Conservation (phyloP, 2,888 invertebrate genomes). For the Oscheius sp. region DNA sequence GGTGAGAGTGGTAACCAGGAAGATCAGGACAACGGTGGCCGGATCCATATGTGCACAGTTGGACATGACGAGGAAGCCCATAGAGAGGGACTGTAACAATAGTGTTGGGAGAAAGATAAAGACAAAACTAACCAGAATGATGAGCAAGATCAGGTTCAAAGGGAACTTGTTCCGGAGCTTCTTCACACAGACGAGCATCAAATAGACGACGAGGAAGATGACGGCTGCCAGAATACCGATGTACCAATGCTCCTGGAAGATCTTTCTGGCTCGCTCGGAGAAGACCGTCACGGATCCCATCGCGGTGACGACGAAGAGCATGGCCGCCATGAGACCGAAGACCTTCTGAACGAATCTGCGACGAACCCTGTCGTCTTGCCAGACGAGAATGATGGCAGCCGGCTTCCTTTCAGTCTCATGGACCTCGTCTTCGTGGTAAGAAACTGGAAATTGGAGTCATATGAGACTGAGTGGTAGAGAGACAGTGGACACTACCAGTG, state of each 20-base stretch:
- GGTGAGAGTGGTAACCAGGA: conserved; percentile 18
- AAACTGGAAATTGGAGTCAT: not conserved
- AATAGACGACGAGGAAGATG: conserved; percentile 21
- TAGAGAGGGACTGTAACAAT: conserved; percentile 10
- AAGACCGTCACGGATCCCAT: conserved; percentile 13
- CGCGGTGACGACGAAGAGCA: conserved; percentile 17
- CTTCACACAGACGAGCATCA: conserved; percentile 11
- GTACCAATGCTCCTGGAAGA: conserved; percentile 1
- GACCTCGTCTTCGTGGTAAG: not conserved
- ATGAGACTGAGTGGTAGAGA: not conserved
- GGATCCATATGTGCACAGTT: conserved; percentile 16
- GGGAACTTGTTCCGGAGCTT: not conserved
- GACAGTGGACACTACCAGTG: not conserved
- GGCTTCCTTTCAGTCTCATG: not conserved
- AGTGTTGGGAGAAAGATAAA: not conserved
- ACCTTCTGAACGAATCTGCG: conserved; percentile 1
- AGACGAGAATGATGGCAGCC: conserved; percentile 2
- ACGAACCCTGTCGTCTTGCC: conserved; percentile 7
- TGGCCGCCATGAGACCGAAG: conserved; percentile 9
- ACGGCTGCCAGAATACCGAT: conserved; percentile 7
- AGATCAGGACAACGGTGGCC: conserved; percentile 12
- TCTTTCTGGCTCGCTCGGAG: not conserved
- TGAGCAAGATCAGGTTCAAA: conserved; percentile 9
- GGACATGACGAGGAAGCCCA: conserved; percentile 19
- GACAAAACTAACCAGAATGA: not conserved